These are phyloP conservation scores for Apis mellifera DNA, from an alignment of 1,140 invertebrate genomes.

Conservation along the genomic window Amel_HAv3.1 CM009941.2:2370001-2370500, in stretches of 20 bases:
- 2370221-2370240: constrained; percentile 86
- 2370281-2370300: constrained; percentile 91
- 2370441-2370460: constrained; percentile 87
- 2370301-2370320: constrained; percentile 87
- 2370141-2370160: not conserved
- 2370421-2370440: constrained; percentile 5
- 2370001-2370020: constrained; percentile 85
- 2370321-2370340: constrained; percentile 84
- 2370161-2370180: constrained; percentile 83
- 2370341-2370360: not conserved
- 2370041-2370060: constrained; percentile 85
- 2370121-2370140: not conserved
- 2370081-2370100: not conserved
- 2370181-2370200: constrained; percentile 82
- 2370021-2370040: constrained; percentile 86
- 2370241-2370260: constrained; percentile 84
- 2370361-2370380: constrained; percentile 22
- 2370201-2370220: constrained; percentile 84
- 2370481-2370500: constrained; percentile 89
- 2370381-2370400: not conserved
- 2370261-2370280: constrained; percentile 90
- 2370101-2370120: too few relatives aligned
- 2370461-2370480: constrained; percentile 92
- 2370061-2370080: constrained; percentile 83
- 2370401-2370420: not conserved